Conservation (phyloP, 2,113 vertebrate genomes). For the Mobula birostris region DNA sequence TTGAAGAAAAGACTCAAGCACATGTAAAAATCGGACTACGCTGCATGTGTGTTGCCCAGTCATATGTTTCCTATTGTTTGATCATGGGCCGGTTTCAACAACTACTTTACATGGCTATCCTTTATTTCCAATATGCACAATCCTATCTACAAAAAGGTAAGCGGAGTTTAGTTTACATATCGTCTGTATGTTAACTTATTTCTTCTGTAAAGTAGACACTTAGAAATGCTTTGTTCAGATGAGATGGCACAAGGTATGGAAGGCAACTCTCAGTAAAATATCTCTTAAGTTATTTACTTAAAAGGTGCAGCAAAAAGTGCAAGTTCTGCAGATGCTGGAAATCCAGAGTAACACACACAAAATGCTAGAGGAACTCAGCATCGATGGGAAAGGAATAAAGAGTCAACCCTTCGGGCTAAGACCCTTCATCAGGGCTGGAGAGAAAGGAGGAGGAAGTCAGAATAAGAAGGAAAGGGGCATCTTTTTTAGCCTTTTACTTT, state of each 20-base stretch:
- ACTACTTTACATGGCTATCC: background rate
- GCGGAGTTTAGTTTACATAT: background rate
- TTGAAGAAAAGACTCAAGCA: background rate
- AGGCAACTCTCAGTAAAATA: background rate
- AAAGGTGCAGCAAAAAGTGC: background rate
- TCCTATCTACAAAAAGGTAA: background rate
- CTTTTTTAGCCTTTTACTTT: no score
- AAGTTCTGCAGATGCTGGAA: background rate
- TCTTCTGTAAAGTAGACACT: background rate
- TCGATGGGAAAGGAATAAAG: no score
- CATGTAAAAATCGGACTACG: background rate
- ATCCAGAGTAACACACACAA: no score
- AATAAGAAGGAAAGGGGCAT: no score
- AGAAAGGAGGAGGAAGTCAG: no score
- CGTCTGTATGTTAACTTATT: conserved; percentile 39
- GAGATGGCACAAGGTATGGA: background rate
- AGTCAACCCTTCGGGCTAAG: no score
- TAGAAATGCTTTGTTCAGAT: background rate
- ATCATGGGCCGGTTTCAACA: background rate
- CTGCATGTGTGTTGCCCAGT: background rate
- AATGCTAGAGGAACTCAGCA: no score
- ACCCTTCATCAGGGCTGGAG: no score
- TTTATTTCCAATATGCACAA: background rate
- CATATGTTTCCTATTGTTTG: no score
- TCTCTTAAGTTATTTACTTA: background rate